phyloP scores from a whole-genome alignment of 2,113 vertebrate genomes.

The Baryphthengus martii region DNA sequence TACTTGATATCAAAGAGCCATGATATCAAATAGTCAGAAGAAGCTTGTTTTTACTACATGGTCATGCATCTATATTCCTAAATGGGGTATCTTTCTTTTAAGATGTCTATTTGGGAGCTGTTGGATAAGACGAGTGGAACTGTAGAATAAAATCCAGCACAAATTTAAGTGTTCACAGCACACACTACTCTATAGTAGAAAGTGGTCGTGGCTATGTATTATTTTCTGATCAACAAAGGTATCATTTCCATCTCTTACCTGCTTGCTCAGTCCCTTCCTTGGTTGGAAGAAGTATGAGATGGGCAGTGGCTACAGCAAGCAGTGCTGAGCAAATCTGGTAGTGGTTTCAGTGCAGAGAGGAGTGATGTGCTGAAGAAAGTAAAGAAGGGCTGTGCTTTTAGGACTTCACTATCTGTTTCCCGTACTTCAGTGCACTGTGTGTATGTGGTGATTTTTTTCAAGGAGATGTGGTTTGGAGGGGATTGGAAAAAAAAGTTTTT shows the following conservation, averaged over 20 bases:
- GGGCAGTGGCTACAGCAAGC: not conserved
- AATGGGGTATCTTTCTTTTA: not conserved
- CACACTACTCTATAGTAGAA: not conserved
- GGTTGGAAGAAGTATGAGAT: not conserved
- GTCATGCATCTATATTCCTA: not conserved
- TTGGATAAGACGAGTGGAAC: not conserved
- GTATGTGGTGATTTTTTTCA: not conserved
- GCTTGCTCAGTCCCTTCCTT: not conserved
- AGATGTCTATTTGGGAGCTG: not conserved
- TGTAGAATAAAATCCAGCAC: not conserved
- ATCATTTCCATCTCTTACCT: too few relatives aligned
- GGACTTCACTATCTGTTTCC: not conserved
- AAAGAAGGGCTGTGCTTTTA: not conserved
- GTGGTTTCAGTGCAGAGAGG: not conserved
- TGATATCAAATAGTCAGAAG: not conserved
- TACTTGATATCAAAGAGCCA: not conserved
- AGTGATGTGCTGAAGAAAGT: not conserved
- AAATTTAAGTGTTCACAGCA: not conserved
- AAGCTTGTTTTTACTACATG: not conserved
- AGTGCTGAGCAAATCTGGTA: not conserved
- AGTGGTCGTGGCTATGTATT: fast-evolving
- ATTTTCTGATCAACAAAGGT: not conserved
- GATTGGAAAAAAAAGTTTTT: not conserved
- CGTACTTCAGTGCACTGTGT: not conserved
- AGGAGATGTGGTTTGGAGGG: not conserved